Evolutionary conservation across 2,113 vertebrate species (phyloP), one percentile per base, ranked within the genome.

Genomic region (Hydrolagus affinis): DNA sequence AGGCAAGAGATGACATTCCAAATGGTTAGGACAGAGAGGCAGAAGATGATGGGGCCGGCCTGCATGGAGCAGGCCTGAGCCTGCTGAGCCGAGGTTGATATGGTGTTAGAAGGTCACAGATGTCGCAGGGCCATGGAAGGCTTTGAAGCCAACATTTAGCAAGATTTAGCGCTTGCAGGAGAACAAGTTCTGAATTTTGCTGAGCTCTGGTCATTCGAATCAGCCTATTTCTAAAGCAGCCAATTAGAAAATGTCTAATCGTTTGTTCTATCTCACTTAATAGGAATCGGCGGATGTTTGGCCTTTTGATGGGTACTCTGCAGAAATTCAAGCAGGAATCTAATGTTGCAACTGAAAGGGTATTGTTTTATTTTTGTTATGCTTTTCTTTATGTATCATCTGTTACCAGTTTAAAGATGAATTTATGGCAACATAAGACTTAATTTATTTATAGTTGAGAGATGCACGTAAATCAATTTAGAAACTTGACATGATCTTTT

Each of bases 311-410:
- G 98, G 98, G 98, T 90, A 99, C 98, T 9, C 93, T 99, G 88
- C 97, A 99, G 25, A 99, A 99, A 89, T 99, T 99, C 90, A 99
- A 99, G 88, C 97, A 99, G 89, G 98, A 99, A 89, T 98, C 98
- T 2, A 98, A 95, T 44, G 95, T 98, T 87, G 94, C 97, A 88
- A 94, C 96, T 86, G 98, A 99, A 69, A 95, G 91, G 95, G 98
- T 99, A 94, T 69, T 89, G 89, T 75, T 72, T 14, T 90, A 86
- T 60, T 25, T 86, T 88, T 83, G 56, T 1, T 88, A 0, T 85
- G 15, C 74, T 17, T 23, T 30, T 28, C 32, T 62, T 6, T 83
- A 17, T 75, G 32, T 30, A 75, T 75, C 17, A 56, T 75, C 8
- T 1, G 21, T n/a, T 17, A 11, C 8, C 8, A 57, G 8, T 83